Base-by-base conservation (phyloP, 1,140 invertebrate species). In the Polypedilum vanderplanki region DNA sequence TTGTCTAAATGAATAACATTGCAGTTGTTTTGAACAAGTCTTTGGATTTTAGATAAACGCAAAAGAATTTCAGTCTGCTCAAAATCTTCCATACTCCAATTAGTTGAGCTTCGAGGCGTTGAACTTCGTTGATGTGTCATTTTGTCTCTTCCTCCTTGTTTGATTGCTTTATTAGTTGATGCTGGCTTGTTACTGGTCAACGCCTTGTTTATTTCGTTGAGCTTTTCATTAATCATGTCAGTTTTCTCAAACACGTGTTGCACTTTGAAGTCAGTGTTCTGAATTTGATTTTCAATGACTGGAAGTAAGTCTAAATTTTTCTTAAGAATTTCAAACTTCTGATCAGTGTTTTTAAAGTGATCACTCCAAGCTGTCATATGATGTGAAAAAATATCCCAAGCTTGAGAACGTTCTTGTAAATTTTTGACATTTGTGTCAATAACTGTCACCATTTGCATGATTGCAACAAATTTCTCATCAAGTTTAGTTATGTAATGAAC, bases 401-500 rank as follows among this genome's bases (percentile, higher is more conserved):
- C 76, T 33, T 77, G 76, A 3, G 77, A 74, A 22, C 77, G 77
- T 73, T 77, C 77, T 22, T 77, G 76, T 67, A 78, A 41, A 65
- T 80, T 78, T 57, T 82, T 80, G 22, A 83, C 79, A 74, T 84
- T 83, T 75, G 78, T 81, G 77, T 84, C 82, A 41, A 84, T 80
- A 67, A 78, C 81, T 24, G 80, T 79, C 75, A 83, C 75, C 5
- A 80, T 78, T 1, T 77, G 80, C 9, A 80, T 79, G 70, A 79
- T 80, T 7, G 78, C 78, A 1, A 80, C 74, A 64, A 83, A 78
- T 74, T 80, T 79, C 46, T 80, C 77, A 77, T 84, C 83, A 73
- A 83, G 75, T 67, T 80, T 80, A 9, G 76, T 80, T 24, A 83
- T 77, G 75, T 83, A 84, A 8, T 83, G 76, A 0, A 76, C 78